Evolutionary conservation across 2,888 invertebrate species (phyloP), one percentile per base, ranked within the genome.

Genomic region (Pherbina coryleti): DNA sequence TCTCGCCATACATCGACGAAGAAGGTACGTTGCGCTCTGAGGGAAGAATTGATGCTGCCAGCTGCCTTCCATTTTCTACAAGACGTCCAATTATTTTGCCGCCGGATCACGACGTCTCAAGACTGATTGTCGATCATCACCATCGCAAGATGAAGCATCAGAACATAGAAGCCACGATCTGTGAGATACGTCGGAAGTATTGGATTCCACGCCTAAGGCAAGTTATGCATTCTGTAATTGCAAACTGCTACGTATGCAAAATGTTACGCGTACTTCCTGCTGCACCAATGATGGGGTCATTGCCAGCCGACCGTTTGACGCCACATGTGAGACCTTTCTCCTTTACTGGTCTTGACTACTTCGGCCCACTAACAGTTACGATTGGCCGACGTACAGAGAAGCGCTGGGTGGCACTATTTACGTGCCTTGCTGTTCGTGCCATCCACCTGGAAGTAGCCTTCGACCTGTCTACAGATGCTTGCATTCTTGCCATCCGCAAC

Each of bases 71-170:
- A 11, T 80, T 77, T 22, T 37, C 53, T 11, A 19, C 57, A 3
- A 70, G 74, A 72, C 66, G 79, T 8, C 78, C 79, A 2, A 78
- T 80, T n/a, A 79, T 81, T 37, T 34, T 82, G 67, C 79, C 79
- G 22, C 62, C 78, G 51, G 57, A 73, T 9, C 79, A 82, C 49
- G 17, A 25, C 1, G 79, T 81, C 17, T 78, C 78, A 7, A 72
- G 34, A 22, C 72, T 80, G 11, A 8, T 80, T 7, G 75, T 79
- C 0, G 25, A 55, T n/a, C 49, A 77, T 60, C 19, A 66, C 19
- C 80, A 80, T 31, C 22, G 72, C 19, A n/a, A 57, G 3, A 81
- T 79, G 77, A 76, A 72, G 37, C 78, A 81, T 51, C 78, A 80
- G 31, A 79, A 81, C 19, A 19, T 73, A 19, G 81, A 80, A 71